phyloP scores from a whole-genome alignment of 2,797 vertebrate genomes.

The Gobio occitaniae region DNA sequence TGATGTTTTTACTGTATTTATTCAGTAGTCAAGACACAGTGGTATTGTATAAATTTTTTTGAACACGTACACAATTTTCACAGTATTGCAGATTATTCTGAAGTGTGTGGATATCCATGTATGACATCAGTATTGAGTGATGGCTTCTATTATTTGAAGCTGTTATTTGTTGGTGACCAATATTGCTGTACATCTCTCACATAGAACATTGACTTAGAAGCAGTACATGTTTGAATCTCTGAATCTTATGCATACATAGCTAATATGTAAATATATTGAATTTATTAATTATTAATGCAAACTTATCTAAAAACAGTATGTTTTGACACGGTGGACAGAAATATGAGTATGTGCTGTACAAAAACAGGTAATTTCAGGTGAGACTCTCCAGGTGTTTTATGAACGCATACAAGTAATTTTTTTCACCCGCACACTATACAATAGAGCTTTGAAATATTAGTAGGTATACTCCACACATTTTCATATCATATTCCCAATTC shows the following conservation, averaged over 20 bases:
- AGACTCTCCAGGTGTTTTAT: conserved; percentile 40
- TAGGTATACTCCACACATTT: conserved; percentile 28
- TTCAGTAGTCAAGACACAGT: conserved; percentile 40
- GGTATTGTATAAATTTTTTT: not conserved
- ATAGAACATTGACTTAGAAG: not conserved
- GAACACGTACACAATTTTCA: conserved; percentile 24
- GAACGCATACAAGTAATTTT: not conserved
- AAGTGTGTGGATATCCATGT: conserved; percentile 18
- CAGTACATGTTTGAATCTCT: not conserved
- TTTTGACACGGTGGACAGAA: conserved; percentile 1
- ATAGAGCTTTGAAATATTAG: conserved; percentile 33
- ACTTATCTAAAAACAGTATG: conserved; percentile 19
- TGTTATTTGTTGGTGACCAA: not conserved
- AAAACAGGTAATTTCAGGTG: conserved; percentile 24
- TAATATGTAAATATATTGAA: not conserved
- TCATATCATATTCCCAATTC: conserved; percentile 30
- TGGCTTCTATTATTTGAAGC: conserved; percentile 2
- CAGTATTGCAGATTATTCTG: conserved; percentile 17
- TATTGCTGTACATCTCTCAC: not conserved
- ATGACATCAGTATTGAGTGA: conserved; percentile 9
- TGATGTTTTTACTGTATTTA: conserved; percentile 40
- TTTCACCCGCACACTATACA: conserved; percentile 13
- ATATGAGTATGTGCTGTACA: conserved; percentile 19
- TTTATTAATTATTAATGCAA: conserved; percentile 8
- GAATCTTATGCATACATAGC: not conserved